Conservation (phyloP, 2,797 vertebrate genomes). For the Sebastes vulpes region DNA sequence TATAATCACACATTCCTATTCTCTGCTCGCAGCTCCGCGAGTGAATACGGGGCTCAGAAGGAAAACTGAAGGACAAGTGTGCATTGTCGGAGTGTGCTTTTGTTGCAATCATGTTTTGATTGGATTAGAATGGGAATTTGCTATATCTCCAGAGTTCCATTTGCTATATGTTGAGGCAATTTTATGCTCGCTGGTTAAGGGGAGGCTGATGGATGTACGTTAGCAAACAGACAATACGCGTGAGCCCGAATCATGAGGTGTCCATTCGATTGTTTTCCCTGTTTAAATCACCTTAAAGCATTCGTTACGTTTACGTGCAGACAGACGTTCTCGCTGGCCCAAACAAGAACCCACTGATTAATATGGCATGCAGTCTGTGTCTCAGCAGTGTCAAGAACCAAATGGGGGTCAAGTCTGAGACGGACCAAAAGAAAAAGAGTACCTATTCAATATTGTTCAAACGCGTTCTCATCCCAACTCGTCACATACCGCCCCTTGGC, state of each 20-base stretch:
- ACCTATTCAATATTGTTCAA: neutral
- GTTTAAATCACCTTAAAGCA: neutral
- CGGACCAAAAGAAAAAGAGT: neutral
- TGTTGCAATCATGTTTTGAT: conserved; percentile 59
- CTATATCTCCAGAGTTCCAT: conserved; percentile 46
- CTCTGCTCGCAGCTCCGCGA: conserved; percentile 57
- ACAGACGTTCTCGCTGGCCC: neutral
- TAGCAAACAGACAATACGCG: conserved; percentile 14
- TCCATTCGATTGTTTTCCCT: neutral
- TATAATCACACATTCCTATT: conserved; percentile 81
- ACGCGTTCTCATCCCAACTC: too few species aligned
- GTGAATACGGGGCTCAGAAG: conserved; percentile 53
- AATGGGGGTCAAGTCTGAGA: neutral
- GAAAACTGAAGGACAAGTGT: conserved; percentile 65
- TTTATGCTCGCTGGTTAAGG: conserved; percentile 28
- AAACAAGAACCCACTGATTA: neutral
- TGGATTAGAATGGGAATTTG: conserved; percentile 60
- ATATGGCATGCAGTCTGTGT: too few species aligned
- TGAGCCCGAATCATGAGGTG: neutral
- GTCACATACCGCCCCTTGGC: too few species aligned
- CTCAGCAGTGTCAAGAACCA: neutral
- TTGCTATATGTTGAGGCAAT: conserved; percentile 50
- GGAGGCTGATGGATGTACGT: conserved; percentile 25
- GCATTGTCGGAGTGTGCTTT: conserved; percentile 54
- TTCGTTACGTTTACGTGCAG: neutral